Evolutionary conservation across 2,113 vertebrate genomes (phyloP).

Genomic region (Canis aureus): DNA sequence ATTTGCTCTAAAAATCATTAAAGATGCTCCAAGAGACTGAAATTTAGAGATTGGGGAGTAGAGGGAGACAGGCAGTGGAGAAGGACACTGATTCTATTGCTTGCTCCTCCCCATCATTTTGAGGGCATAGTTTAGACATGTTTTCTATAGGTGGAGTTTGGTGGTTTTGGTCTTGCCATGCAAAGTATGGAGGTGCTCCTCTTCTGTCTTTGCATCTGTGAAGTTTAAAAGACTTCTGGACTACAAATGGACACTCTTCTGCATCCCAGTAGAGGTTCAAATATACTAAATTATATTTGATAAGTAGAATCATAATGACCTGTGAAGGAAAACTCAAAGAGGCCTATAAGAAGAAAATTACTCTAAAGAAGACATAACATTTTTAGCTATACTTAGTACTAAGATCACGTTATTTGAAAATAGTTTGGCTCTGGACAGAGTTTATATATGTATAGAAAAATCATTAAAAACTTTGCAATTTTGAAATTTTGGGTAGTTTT

Average conservation of each 20-base stretch:
- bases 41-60: background rate
- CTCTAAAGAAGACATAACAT: background rate
- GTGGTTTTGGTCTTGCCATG: background rate
- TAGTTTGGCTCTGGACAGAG: background rate
- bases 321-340: background rate
- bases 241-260: background rate
- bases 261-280: background rate
- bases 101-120: background rate
- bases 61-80: background rate
- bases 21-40: background rate
- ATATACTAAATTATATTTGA: background rate
- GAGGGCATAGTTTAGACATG: background rate
- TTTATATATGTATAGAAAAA: background rate
- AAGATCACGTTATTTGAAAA: background rate
- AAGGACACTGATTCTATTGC: background rate
- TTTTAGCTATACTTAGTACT: background rate
- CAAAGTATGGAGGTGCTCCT: rapidly evolving
- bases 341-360: background rate
- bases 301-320: background rate
- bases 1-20: background rate
- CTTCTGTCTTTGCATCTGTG: background rate
- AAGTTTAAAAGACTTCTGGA: background rate
- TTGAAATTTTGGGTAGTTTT: background rate
- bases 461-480: background rate
- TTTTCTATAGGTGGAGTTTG: background rate